Base-by-base conservation (phyloP, 2,888 invertebrate genomes). In the Leucophora obtusa region DNA sequence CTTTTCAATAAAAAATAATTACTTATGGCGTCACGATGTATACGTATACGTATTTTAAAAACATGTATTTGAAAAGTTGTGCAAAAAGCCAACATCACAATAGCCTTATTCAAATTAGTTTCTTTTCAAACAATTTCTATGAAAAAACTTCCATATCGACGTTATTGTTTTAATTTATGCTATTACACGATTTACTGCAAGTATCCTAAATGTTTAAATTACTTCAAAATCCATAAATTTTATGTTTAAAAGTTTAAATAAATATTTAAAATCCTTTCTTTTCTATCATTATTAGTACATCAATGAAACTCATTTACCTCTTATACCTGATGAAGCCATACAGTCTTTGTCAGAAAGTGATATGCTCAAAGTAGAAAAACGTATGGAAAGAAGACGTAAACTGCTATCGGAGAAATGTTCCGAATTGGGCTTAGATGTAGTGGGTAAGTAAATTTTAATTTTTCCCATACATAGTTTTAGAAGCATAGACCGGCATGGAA, bases 351-450 rank as follows among this genome's bases (percentile, higher is more conserved):
- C 90, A 73, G 87, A 86, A 72, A 87, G 85, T 84, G 90, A 90
- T 85, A 88, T 89, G 88, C 88, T 89, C 82, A 87, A 87, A 83
- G 88, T 90, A 86, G 89, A 88, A 83, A 85, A 89, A 81, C 89
- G 90, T 74, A 91, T 91, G 91, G 89, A 89, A 80, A 86, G 86
- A 74, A 85, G 91, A 38, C 87, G 88, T 56, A 89, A 89, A 83
- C 86, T 88, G 82, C 85, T 91, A 83, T 85, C 83, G 83, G 87
- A 89, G 71, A 90, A 91, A 84, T 91, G 91, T 82, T 84, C 88
- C 38, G 88, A 90, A 78, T 85, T 86, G 82, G 90, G 90, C 14
- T 84, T 91, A 82, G 89, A 91, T 84, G 86, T 88, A 18, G 77
- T 86, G 79, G 90, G 90, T 90, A 84, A 79, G 82, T 71, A n/a